Conservation (phyloP, 2,113 vertebrate genomes). For the Alces alces region DNA sequence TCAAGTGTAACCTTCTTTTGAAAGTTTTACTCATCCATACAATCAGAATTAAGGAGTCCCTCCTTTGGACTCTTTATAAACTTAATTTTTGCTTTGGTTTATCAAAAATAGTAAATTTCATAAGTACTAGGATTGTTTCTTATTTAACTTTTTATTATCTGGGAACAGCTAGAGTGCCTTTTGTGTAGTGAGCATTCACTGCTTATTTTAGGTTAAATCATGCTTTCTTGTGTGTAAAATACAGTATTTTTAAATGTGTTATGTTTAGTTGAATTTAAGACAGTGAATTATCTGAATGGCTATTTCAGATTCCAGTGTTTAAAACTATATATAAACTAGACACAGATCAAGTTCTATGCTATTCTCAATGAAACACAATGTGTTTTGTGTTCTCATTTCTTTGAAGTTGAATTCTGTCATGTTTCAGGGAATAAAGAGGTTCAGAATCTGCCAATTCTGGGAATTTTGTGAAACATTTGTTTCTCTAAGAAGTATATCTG, state of each 20-base stretch:
- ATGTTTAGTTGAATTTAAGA: constrained; percentile 15
- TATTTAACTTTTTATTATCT: neutral
- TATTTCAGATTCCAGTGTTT: constrained; percentile 41
- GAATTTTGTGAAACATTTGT: neutral
- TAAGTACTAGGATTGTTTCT: neutral
- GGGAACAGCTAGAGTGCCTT: neutral
- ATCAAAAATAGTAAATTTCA: neutral
- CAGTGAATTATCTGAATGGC: neutral
- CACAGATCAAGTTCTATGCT: constrained; percentile 15
- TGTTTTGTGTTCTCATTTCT: constrained; percentile 5
- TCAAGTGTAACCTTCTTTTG: neutral
- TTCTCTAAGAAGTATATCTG: constrained; percentile 38
- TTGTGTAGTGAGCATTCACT: neutral
- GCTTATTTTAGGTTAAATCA: neutral
- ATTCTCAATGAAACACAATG: constrained; percentile 21
- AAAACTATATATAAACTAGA: neutral
- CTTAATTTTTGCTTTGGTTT: neutral
- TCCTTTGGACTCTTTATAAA: neutral
- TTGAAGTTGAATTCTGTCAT: constrained; percentile 51
- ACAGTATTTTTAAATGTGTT: neutral
- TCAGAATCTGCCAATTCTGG: neutral
- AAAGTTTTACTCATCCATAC: neutral
- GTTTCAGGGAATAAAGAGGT: constrained; percentile 32
- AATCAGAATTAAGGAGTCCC: neutral
- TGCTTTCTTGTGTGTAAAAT: neutral